These are phyloP conservation scores for Spisula subtruncata DNA, from an alignment of 2,888 invertebrate genomes.

Conservation along the genomic window DNA sequence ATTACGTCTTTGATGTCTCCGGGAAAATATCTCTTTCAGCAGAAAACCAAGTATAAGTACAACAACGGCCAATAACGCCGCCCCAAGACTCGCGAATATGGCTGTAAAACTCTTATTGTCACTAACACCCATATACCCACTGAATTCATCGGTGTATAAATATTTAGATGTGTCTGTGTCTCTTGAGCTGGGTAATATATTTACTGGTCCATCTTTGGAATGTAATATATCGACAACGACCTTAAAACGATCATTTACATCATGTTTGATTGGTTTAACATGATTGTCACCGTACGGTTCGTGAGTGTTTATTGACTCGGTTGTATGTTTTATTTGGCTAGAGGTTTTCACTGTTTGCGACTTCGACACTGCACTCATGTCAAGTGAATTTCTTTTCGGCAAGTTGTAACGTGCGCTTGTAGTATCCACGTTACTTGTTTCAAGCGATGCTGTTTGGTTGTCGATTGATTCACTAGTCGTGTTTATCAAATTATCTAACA, in stretches of 20 bases:
- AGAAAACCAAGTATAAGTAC: slow-evolving; percentile 42
- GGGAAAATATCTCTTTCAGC: slow-evolving; percentile 42
- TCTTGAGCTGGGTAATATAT: slow-evolving; percentile 12
- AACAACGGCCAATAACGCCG: slow-evolving; percentile 40
- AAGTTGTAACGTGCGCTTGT: not conserved
- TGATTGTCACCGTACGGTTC: not conserved
- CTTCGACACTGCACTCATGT: not conserved
- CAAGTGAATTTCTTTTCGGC: not conserved
- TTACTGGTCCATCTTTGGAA: not conserved
- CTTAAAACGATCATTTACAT: slow-evolving; percentile 41
- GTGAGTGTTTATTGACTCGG: not conserved
- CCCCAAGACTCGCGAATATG: slow-evolving; percentile 31
- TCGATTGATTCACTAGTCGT: not conserved
- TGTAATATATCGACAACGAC: slow-evolving; percentile 44
- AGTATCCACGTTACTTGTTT: not conserved
- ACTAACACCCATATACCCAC: not conserved
- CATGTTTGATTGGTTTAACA: not conserved
- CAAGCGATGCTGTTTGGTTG: too few relatives aligned
- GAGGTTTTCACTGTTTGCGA: not conserved
- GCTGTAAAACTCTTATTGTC: slow-evolving; percentile 41
- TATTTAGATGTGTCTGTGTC: slow-evolving; percentile 22
- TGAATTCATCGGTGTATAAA: slow-evolving; percentile 7
- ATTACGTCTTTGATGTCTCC: slow-evolving; percentile 36
- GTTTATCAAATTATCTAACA: not conserved
- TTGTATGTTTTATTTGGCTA: not conserved